Percentiles rank a stretch among this genome's conserved stretches.
phyloP scores from a whole-genome alignment of 2,888 invertebrate genomes.

The Muschampia plurimacula region DNA sequence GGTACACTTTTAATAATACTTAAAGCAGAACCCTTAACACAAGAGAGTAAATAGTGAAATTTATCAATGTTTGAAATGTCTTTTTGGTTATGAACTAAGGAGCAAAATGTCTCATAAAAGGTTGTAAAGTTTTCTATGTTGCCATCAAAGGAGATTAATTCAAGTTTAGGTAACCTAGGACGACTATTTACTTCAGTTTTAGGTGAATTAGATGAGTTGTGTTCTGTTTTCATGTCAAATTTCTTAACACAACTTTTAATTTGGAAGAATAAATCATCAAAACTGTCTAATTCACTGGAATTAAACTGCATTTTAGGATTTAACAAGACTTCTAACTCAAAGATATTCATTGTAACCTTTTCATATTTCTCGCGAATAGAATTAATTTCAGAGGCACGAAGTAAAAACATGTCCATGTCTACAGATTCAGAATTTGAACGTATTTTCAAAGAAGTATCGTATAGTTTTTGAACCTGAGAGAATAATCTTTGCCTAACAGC shows the following conservation, averaged over 20 bases:
- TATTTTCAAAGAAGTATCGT: slow-evolving; percentile 2
- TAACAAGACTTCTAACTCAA: not conserved
- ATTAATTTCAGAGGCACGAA: slow-evolving; percentile 4
- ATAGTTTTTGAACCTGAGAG: not conserved
- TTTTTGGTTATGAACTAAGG: not conserved
- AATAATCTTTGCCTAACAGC: not conserved
- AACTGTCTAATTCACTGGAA: slow-evolving; percentile 1
- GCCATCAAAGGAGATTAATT: slow-evolving; percentile 9
- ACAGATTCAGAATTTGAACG: not conserved
- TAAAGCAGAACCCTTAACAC: slow-evolving; percentile 12
- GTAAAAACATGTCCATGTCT: not conserved
- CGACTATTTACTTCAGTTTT: not conserved
- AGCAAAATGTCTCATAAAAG: slow-evolving; percentile 1
- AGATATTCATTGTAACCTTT: slow-evolving; percentile 1
- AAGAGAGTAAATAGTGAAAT: slow-evolving; percentile 2
- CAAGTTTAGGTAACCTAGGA: slow-evolving; percentile 17
- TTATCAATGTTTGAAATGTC: slow-evolving; percentile 2
- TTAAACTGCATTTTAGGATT: not conserved
- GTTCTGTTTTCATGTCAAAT: not conserved
- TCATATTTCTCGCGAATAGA: not conserved
- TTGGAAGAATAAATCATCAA: not conserved
- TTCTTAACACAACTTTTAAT: not conserved
- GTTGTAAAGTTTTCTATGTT: not conserved
- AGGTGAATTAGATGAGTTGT: not conserved
- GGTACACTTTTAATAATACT: slow-evolving; percentile 20